Conservation (phyloP, 1,140 invertebrate species). For the Thaumetopoea pityocampa region DNA sequence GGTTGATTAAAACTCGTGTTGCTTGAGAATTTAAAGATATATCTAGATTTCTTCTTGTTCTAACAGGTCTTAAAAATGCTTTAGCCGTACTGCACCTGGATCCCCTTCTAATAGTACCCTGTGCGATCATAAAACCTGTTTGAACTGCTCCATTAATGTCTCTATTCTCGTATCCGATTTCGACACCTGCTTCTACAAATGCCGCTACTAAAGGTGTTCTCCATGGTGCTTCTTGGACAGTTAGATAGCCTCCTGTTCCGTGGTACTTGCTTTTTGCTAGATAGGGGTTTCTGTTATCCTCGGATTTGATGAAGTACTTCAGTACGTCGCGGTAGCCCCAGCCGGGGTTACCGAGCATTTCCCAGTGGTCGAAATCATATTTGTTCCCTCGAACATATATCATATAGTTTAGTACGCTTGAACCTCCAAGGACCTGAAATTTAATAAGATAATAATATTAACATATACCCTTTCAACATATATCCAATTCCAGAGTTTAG, state of each 20-base stretch:
- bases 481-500: too few species aligned
- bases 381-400: conserved; percentile 91
- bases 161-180: conserved; percentile 91
- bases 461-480: neutral
- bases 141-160: conserved; percentile 91
- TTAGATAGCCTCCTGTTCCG: conserved; percentile 84
- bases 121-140: conserved; percentile 91
- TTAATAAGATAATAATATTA: neutral
- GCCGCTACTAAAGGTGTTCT: conserved; percentile 86
- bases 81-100: conserved; percentile 93
- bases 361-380: conserved; percentile 94
- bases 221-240: conserved; percentile 91
- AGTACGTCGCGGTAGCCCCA: conserved; percentile 94
- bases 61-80: conserved; percentile 89
- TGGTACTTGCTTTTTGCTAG: conserved; percentile 84
- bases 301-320: conserved; percentile 93
- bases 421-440: conserved; percentile 87
- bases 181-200: conserved; percentile 90
- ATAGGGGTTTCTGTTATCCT: conserved; percentile 92
- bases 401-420: conserved; percentile 96
- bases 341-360: conserved; percentile 87
- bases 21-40: conserved; percentile 86
- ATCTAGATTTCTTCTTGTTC: conserved; percentile 87
- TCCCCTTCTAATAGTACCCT: conserved; percentile 91
- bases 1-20: conserved; percentile 83